Evolutionary conservation across 2,113 vertebrate genomes (phyloP), one percentile per base, ranked within the genome.

Genomic region (Gymnocephalus cernua): DNA sequence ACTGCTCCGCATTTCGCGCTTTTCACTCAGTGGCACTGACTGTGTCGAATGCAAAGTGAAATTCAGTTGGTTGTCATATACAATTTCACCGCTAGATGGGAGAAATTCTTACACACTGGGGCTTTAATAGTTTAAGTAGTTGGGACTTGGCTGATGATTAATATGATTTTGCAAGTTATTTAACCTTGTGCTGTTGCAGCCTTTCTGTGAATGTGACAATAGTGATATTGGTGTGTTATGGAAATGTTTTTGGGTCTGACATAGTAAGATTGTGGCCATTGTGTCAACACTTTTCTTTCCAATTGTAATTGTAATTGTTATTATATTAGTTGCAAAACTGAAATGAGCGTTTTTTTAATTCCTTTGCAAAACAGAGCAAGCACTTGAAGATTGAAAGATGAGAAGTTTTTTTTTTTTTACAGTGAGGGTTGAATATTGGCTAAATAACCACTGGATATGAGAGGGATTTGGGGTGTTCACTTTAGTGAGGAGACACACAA

Each of bases 401-500:
- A 66, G 13, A 10, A 57, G 38, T 45, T 12, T 50, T 41, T 45
- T 12, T 50, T 41, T 44, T 35, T 44, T 18, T 32, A 2, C 44
- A 51, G 23, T 25, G 4, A 38, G 29, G 54, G 5, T 4, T 58
- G 56, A 51, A 74, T 64, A 66, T 9, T 27, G 21, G 23, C 21
- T 68, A 16, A 74, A 66, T 62, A 59, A 71, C 23, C 3, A 21
- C 6, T 16, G 41, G 8, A 38, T 64, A 74, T 41, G 45, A 77
- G 51, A 58, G 32, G 38, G 18, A 68, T 77, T 35, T 50, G 9
- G 48, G 1, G 35, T 54, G 62, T 25, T 80, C 35, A 6, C 27
- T 77, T 68, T 5, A 23, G 32, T 19, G 67, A 79, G n/a, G 19
- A 57, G 66, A 77, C 56, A 77, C 25, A 41, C 38, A 41, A 41